Evolutionary conservation across 30 jellyfish, hydroid and myxozoan species (phyloP).

Genomic region (Cassiopea xamachana): DNA sequence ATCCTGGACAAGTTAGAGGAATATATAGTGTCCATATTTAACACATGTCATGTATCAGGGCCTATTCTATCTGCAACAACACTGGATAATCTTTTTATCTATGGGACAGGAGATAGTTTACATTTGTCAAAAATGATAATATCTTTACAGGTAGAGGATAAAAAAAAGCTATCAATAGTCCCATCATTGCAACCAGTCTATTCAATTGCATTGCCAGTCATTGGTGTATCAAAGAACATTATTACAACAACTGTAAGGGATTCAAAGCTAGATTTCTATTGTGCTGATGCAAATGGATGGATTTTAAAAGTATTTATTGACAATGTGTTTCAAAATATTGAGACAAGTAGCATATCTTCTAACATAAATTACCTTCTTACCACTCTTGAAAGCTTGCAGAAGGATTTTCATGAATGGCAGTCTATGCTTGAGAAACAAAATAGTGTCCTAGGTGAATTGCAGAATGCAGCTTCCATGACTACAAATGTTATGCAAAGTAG

Average conservation of each 20-base stretch:
- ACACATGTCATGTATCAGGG: conserved; percentile 14
- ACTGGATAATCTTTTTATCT: not conserved
- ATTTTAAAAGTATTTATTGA: not conserved
- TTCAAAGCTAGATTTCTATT: not conserved
- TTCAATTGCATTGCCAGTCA: not conserved
- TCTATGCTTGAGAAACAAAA: not conserved
- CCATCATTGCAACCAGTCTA: conserved; percentile 20
- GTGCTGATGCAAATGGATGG: not conserved
- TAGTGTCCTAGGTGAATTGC: not conserved
- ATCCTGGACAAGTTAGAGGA: not conserved
- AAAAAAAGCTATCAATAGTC: not conserved
- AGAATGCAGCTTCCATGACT: conserved; percentile 1
- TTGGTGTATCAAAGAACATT: not conserved
- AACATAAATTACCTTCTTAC: not conserved
- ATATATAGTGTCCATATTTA: not conserved
- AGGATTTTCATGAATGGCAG: not conserved
- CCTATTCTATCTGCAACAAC: conserved; percentile 17
- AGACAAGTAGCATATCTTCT: not conserved
- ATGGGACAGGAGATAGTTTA: not conserved
- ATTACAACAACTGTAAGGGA: not conserved
- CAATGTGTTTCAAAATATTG: not conserved
- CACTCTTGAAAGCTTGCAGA: not conserved
- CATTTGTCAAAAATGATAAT: not conserved
- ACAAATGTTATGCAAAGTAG: not conserved
- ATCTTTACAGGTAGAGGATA: not conserved